These are phyloP conservation scores for Actinostola sp. DNA, from an alignment of 92 coral and sea anemone genomes.

Conservation along the genomic window DNA sequence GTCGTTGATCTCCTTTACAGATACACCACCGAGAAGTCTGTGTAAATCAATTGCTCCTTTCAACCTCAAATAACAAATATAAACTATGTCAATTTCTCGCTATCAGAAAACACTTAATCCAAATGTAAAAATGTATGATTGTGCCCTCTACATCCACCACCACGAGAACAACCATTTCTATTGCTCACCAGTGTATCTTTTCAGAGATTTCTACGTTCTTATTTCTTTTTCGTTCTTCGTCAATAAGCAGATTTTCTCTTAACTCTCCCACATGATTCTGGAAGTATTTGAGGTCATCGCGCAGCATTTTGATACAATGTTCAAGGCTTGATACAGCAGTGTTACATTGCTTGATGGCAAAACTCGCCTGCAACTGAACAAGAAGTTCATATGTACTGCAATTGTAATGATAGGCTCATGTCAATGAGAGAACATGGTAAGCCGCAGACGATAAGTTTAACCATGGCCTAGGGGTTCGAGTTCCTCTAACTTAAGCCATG, in stretches of 20 bases:
- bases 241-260: conserved; percentile 33
- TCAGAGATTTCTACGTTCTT: conserved; percentile 28
- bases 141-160: no score
- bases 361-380: conserved; percentile 62
- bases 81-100: neutral
- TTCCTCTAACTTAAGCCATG: no score
- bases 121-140: neutral
- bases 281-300: conserved; percentile 52
- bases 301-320: conserved; percentile 63
- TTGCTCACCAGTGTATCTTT: conserved; percentile 44
- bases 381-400: neutral
- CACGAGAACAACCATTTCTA: no score
- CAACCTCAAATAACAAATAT: conserved; percentile 39
- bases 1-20: conserved; percentile 58
- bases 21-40: conserved; percentile 48
- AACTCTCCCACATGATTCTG: conserved; percentile 41
- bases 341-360: conserved; percentile 75
- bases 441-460: no score
- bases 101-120: neutral
- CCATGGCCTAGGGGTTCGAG: no score
- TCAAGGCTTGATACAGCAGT: conserved; percentile 74
- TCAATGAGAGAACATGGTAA: no score
- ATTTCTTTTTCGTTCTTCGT: conserved; percentile 28
- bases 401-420: no score
- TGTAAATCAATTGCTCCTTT: conserved; percentile 39